Conservation (phyloP, 2,113 vertebrate species). For the Colaptes auratus region DNA sequence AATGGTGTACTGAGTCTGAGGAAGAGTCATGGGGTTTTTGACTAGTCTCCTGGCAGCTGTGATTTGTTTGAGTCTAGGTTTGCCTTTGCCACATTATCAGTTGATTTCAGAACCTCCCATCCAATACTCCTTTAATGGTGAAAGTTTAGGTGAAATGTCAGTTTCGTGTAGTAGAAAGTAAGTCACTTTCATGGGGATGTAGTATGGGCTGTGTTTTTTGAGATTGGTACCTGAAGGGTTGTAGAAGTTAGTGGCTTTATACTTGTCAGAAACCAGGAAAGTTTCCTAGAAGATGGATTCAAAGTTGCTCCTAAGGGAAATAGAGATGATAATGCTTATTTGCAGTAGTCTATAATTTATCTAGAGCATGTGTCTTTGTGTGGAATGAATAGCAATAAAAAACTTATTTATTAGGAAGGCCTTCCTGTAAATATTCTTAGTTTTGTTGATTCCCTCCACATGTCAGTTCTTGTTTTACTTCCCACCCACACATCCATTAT, state of each 20-base stretch:
- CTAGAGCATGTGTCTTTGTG: not conserved
- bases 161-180: not conserved
- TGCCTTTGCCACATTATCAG: not conserved
- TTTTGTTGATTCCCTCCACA: not conserved
- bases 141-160: not conserved
- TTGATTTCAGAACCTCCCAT: not conserved
- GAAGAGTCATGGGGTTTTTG: not conserved
- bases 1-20: not conserved
- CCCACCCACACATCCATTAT: not conserved
- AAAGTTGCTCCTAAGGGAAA: not conserved
- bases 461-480: not conserved
- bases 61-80: not conserved
- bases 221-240: not conserved
- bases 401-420: not conserved
- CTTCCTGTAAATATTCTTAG: not conserved
- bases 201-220: not conserved
- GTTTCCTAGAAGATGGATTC: not conserved
- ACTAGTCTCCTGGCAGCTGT: not conserved
- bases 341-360: not conserved
- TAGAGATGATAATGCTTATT: not conserved
- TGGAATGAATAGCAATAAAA: not conserved
- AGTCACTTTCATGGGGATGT: not conserved
- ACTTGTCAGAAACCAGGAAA: not conserved
- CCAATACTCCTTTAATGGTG: not conserved
- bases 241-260: not conserved